Conservation (phyloP, 2,888 invertebrate genomes). For the Noctua fimbriata region DNA sequence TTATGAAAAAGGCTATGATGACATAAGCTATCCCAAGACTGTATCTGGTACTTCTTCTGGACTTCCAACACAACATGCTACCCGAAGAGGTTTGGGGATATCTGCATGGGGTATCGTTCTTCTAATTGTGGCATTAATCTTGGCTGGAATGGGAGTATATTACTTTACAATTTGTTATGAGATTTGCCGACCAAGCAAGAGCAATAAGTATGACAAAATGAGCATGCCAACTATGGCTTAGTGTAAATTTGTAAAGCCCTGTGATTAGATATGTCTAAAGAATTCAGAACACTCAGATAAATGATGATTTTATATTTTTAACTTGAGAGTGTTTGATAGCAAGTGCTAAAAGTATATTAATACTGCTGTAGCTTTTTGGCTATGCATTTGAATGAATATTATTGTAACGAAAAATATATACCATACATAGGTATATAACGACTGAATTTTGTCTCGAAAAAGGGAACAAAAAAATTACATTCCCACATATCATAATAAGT, state of each 20-base stretch:
- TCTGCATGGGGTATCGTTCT: slow-evolving; percentile 92
- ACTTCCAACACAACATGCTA: slow-evolving; percentile 73
- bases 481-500: slow-evolving; percentile 45
- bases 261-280: slow-evolving; percentile 56
- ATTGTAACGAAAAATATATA: slow-evolving; percentile 28
- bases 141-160: slow-evolving; percentile 90
- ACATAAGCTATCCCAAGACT: slow-evolving; percentile 70
- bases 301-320: slow-evolving; percentile 21
- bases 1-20: slow-evolving; percentile 66
- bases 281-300: slow-evolving; percentile 34
- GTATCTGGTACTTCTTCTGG: slow-evolving; percentile 74
- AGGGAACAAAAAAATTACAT: slow-evolving; percentile 43
- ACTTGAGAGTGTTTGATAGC: slow-evolving; percentile 23
- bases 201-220: slow-evolving; percentile 89
- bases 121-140: slow-evolving; percentile 87
- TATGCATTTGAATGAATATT: slow-evolving; percentile 21
- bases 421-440: slow-evolving; percentile 23
- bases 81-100: slow-evolving; percentile 85
- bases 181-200: slow-evolving; percentile 88
- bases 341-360: slow-evolving; percentile 21
- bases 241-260: slow-evolving; percentile 65
- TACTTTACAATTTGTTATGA: slow-evolving; percentile 92
- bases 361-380: slow-evolving; percentile 28
- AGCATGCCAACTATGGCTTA: slow-evolving; percentile 84
- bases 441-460: slow-evolving; percentile 56